Evolutionary conservation across 2,888 invertebrate genomes (phyloP).

Genomic region (Folsomia manolachei): DNA sequence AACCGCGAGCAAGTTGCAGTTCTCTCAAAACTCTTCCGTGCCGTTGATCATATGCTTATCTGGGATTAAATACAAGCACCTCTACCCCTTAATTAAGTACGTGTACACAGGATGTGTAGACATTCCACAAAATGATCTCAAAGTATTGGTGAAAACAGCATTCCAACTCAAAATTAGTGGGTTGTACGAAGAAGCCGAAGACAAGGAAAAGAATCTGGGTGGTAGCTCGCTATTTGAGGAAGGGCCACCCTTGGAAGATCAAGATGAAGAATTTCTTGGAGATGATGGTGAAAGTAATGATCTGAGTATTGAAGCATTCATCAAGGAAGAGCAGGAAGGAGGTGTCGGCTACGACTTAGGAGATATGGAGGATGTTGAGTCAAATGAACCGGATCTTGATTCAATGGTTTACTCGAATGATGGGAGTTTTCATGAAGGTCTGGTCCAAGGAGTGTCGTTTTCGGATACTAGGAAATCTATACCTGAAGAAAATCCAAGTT

Average conservation of each 20-base stretch:
- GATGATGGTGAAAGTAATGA: neutral
- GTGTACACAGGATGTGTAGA: neutral
- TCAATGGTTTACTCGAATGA: neutral
- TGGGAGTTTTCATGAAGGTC: neutral
- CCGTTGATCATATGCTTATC: neutral
- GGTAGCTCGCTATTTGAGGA: too few species aligned
- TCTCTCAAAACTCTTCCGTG: neutral
- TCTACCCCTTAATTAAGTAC: neutral
- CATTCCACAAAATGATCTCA: conserved; percentile 1
- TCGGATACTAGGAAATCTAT: neutral
- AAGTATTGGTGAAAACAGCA: neutral
- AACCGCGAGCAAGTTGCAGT: neutral
- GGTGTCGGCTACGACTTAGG: neutral
- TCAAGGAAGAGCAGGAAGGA: neutral
- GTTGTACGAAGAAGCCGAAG: neutral
- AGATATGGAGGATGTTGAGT: neutral
- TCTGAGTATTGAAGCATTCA: neutral
- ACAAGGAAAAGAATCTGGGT: neutral
- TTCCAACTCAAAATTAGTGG: neutral
- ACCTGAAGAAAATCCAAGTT: too few species aligned
- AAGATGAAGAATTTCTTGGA: neutral
- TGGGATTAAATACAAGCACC: neutral
- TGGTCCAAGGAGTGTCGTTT: neutral
- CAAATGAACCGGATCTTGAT: neutral
- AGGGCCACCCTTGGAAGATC: neutral